Evolutionary conservation across 2,113 vertebrate genomes (phyloP).

Genomic region (Brevimyrus niger): DNA sequence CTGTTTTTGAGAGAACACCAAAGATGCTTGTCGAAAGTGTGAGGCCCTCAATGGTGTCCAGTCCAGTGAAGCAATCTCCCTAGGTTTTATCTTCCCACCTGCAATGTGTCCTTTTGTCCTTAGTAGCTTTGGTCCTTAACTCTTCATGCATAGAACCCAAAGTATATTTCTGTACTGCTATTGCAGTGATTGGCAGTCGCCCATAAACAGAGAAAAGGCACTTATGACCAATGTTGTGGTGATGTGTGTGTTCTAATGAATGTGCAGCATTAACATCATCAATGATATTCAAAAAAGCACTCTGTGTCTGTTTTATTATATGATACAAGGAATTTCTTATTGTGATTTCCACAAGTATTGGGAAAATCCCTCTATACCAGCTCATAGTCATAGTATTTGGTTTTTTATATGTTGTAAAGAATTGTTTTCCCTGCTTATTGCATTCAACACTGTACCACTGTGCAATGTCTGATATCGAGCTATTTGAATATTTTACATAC

Average conservation of each 20-base stretch:
- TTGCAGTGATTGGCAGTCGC: constrained; percentile 46
- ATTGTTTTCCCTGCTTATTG: constrained; percentile 26
- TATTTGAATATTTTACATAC: constrained; percentile 21
- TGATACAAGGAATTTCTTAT: constrained; percentile 10
- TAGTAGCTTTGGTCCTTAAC: constrained; percentile 21
- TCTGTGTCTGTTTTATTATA: constrained; percentile 5
- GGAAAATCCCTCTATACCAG: constrained; percentile 23
- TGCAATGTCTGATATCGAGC: constrained; percentile 34
- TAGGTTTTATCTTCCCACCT: neutral
- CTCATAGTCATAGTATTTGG: constrained; percentile 20
- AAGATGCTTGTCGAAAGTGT: constrained; percentile 74
- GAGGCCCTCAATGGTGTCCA: constrained; percentile 49
- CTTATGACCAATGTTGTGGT: constrained; percentile 64
- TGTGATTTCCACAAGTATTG: constrained; percentile 25
- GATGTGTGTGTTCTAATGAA: constrained; percentile 54
- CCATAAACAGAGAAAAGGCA: constrained; percentile 56
- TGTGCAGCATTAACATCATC: constrained; percentile 54
- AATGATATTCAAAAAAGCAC: constrained; percentile 1
- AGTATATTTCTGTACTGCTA: constrained; percentile 46
- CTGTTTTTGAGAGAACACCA: constrained; percentile 79
- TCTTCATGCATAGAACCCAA: constrained; percentile 37
- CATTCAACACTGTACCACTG: constrained; percentile 31
- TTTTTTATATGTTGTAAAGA: constrained; percentile 20
- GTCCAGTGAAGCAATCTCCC: constrained; percentile 43
- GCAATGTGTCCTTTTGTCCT: neutral